A percentile compares a stretch with the other conserved stretches of the same genome.
Evolutionary conservation across 2,113 vertebrate genomes (phyloP).

Genomic region (Gavia stellata): DNA sequence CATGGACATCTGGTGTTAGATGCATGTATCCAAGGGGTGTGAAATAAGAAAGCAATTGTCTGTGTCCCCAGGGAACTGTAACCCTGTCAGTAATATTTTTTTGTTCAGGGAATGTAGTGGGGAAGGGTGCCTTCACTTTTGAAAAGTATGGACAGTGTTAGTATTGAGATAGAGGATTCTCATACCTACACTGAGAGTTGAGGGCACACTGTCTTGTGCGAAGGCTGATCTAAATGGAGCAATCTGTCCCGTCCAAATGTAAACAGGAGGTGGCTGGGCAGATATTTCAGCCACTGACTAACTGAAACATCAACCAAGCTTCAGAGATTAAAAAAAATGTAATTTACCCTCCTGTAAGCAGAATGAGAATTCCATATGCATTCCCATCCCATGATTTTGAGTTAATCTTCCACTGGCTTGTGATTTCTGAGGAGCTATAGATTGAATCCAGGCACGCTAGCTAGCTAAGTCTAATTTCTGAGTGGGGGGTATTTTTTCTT

Average conservation of each 20-base stretch:
- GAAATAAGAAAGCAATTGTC: neutral
- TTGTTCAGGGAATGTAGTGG: neutral
- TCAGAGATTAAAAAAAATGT: neutral
- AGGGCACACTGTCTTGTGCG: neutral
- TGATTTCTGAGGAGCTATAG: slow-evolving; percentile 23
- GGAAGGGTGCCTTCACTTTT: neutral
- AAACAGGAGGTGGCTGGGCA: neutral
- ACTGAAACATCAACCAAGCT: neutral
- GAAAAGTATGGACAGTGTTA: accelerated
- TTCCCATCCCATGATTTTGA: neutral
- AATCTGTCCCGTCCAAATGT: neutral
- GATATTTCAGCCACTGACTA: neutral
- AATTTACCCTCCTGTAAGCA: neutral
- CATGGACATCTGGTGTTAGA: neutral
- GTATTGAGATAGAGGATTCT: neutral
- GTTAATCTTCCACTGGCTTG: slow-evolving; percentile 5
- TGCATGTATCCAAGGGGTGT: neutral
- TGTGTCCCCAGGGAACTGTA: neutral
- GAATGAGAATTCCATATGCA: slow-evolving; percentile 8
- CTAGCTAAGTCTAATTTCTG: neutral
- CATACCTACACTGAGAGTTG: accelerated
- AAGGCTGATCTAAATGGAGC: neutral
- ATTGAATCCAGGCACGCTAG: slow-evolving; percentile 18
- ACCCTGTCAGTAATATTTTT: neutral
- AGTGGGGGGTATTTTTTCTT: neutral